Conservation (phyloP, 2,113 vertebrate species). For the Oreotragus oreotragus region DNA sequence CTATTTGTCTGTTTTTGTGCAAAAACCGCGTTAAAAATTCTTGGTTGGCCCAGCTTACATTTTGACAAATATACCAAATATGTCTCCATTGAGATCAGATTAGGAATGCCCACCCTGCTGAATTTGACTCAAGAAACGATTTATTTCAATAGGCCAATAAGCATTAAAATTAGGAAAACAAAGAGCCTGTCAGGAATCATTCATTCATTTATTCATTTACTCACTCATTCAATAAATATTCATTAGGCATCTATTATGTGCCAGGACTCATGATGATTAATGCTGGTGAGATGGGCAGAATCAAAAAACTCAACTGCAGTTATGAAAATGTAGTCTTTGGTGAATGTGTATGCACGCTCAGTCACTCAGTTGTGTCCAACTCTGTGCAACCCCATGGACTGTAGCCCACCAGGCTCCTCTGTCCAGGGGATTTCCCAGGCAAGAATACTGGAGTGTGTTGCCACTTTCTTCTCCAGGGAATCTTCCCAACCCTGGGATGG, state of each 20-base stretch:
- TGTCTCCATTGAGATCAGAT: background rate
- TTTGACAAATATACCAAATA: background rate
- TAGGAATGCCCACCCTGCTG: background rate
- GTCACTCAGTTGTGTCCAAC: background rate
- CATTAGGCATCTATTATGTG: background rate
- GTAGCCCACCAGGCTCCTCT: background rate
- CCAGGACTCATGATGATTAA: background rate
- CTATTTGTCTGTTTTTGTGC: background rate
- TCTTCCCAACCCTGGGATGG: background rate
- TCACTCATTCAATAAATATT: background rate
- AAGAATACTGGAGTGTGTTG: background rate
- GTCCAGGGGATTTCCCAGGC: background rate
- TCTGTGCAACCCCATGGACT: background rate
- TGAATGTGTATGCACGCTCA: background rate
- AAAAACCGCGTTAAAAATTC: background rate
- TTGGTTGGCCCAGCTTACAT: background rate
- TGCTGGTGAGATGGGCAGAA: too few species aligned
- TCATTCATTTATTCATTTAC: background rate
- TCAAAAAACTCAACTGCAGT: background rate
- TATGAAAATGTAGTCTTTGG: background rate
- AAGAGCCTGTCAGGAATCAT: background rate
- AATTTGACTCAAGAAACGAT: background rate
- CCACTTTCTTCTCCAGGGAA: background rate
- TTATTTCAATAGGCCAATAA: background rate
- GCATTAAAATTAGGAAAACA: background rate